A percentile compares a stretch with the other conserved stretches of the same genome.
phyloP scores from a whole-genome alignment of 92 coral and sea anemone genomes.

The Epizoanthus rinbou region DNA sequence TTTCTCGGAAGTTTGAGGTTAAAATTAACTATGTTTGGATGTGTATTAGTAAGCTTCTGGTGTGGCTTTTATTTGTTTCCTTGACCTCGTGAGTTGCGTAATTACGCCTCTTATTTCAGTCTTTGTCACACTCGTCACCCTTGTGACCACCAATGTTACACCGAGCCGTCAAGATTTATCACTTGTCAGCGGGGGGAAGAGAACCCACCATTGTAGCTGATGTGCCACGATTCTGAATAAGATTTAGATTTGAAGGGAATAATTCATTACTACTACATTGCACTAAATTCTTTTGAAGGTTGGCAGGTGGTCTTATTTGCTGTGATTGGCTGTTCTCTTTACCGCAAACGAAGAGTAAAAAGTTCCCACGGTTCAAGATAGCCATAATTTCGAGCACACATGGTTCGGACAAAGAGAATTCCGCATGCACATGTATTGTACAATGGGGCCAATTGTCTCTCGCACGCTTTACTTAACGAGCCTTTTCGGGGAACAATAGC shows the following conservation, averaged over 20 bases:
- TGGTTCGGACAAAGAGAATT: slow-evolving; percentile 67
- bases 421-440: slow-evolving; percentile 62
- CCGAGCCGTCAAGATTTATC: slow-evolving; percentile 15
- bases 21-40: too few species aligned
- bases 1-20: too few species aligned
- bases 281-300: slow-evolving; percentile 34
- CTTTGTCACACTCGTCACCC: not conserved
- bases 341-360: slow-evolving; percentile 52
- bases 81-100: not conserved
- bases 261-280: slow-evolving; percentile 27
- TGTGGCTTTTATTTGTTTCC: not conserved
- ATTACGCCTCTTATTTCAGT: not conserved
- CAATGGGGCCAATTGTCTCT: slow-evolving; percentile 9
- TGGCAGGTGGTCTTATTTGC: slow-evolving; percentile 32
- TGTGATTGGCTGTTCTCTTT: slow-evolving; percentile 39
- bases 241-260: slow-evolving; percentile 21
- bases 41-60: not conserved
- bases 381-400: slow-evolving; percentile 68
- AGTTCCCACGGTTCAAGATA: slow-evolving; percentile 78
- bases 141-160: slow-evolving; percentile 7
- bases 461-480: slow-evolving; percentile 46
- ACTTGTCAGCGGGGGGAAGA: not conserved
- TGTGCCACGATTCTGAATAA: slow-evolving; percentile 4
- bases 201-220: slow-evolving; percentile 1
- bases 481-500: slow-evolving; percentile 8